phyloP scores from a whole-genome alignment of 1,140 invertebrate species.

The Temnothorax longispinosus region DNA sequence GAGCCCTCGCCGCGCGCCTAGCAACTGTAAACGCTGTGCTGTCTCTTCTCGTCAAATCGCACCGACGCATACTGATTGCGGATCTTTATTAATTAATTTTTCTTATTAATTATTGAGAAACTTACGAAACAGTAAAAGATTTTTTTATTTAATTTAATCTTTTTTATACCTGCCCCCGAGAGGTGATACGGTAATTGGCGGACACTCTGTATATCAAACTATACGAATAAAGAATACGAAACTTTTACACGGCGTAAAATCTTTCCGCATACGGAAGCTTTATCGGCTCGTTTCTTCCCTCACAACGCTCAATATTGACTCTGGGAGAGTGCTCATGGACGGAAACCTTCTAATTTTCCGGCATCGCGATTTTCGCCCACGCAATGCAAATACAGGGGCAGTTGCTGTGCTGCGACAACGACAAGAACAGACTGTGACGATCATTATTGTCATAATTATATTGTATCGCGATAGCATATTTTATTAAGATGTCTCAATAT shows the following conservation, averaged over 20 bases:
- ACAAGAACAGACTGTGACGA: background rate
- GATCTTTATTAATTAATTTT: no score
- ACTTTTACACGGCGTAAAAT: background rate
- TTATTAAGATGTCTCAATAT: background rate
- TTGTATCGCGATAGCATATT: background rate
- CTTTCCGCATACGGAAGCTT: constrained; percentile 71
- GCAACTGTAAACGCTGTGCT: no score
- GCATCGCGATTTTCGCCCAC: constrained; percentile 75
- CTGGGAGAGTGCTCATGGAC: constrained; percentile 74
- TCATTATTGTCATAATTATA: background rate
- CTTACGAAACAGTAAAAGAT: no score
- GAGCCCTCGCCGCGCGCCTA: no score
- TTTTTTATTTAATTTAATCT: no score
- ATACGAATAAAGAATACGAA: background rate
- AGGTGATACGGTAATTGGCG: no score
- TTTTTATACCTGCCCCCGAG: no score
- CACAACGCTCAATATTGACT: constrained; percentile 80
- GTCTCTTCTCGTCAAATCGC: no score
- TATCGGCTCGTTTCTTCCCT: constrained; percentile 74
- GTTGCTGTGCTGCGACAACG: background rate
- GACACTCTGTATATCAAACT: no score
- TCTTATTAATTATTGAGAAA: no score
- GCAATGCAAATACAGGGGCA: constrained; percentile 77
- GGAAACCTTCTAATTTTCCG: constrained; percentile 82
- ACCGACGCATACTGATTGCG: no score